phyloP scores from a whole-genome alignment of 2,113 vertebrate genomes.

The Falco punctatus region DNA sequence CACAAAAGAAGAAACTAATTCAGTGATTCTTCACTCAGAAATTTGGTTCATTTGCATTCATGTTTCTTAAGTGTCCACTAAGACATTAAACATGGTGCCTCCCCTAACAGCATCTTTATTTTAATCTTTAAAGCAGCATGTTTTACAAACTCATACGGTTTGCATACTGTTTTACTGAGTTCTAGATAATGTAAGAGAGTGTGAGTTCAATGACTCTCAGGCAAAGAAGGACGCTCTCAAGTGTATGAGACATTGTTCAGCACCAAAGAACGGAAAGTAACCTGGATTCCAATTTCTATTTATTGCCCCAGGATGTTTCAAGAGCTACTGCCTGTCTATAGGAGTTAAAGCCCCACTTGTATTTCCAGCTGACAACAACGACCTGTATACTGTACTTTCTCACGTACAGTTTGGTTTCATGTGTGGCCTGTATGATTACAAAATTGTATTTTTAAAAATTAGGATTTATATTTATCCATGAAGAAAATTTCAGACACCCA shows the following conservation, averaged over 20 bases:
- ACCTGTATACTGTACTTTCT: neutral
- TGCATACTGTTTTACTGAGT: neutral
- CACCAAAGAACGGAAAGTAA: neutral
- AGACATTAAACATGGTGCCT: neutral
- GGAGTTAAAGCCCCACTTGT: neutral
- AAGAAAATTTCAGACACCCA: neutral
- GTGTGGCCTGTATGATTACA: fast-evolving
- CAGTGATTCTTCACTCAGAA: neutral
- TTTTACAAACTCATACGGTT: neutral
- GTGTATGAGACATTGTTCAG: neutral
- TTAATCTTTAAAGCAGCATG: neutral
- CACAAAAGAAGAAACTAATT: neutral
- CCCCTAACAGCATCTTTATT: neutral
- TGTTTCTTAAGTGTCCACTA: neutral
- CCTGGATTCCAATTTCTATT: neutral
- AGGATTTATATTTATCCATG: fast-evolving
- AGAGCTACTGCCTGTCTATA: neutral
- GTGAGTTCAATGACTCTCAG: neutral
- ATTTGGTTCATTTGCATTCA: neutral
- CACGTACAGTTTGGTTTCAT: neutral
- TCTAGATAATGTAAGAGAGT: neutral
- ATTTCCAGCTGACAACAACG: neutral
- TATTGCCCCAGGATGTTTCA: neutral
- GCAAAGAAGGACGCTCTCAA: neutral
- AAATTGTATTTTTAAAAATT: neutral